Conservation (phyloP, 2,888 invertebrate genomes). For the Drosophila heteroneura region DNA sequence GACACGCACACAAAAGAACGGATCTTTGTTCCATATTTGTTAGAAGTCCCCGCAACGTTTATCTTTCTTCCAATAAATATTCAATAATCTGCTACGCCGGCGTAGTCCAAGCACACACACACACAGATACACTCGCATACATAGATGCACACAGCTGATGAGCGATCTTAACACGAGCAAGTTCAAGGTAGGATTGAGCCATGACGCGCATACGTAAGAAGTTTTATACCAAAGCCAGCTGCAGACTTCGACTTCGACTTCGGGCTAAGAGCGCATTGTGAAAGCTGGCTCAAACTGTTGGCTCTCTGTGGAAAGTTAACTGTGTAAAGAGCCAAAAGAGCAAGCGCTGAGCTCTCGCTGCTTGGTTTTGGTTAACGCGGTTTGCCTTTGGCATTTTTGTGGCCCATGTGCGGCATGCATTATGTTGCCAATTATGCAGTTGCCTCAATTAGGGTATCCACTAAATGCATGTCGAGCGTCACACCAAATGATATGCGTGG, state of each 20-base stretch:
- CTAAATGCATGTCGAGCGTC: constrained; percentile 48
- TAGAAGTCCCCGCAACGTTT: constrained; percentile 2
- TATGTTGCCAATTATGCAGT: constrained; percentile 28
- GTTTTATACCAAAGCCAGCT: constrained; percentile 82
- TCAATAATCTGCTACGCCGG: constrained; percentile 48
- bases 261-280: constrained; percentile 67
- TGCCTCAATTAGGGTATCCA: constrained; percentile 69
- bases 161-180: constrained; percentile 82
- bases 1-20: constrained; percentile 67
- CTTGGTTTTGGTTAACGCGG: constrained; percentile 11
- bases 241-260: constrained; percentile 10
- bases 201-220: constrained; percentile 85
- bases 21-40: constrained; percentile 73
- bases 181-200: constrained; percentile 86
- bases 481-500: constrained; percentile 31
- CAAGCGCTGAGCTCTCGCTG: constrained; percentile 5
- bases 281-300: constrained; percentile 48
- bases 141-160: background rate
- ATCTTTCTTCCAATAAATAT: background rate
- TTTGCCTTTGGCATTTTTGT: constrained; percentile 32
- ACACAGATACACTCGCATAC: background rate
- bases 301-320: constrained; percentile 67
- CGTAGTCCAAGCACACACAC: constrained; percentile 18
- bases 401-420: constrained; percentile 43
- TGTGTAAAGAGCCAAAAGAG: constrained; percentile 61